Percentiles rank a stretch among this genome's conserved stretches.
These are phyloP conservation scores for Drosophila subquinaria DNA, from an alignment of 2,888 invertebrate species.

Conservation along the genomic window DNA sequence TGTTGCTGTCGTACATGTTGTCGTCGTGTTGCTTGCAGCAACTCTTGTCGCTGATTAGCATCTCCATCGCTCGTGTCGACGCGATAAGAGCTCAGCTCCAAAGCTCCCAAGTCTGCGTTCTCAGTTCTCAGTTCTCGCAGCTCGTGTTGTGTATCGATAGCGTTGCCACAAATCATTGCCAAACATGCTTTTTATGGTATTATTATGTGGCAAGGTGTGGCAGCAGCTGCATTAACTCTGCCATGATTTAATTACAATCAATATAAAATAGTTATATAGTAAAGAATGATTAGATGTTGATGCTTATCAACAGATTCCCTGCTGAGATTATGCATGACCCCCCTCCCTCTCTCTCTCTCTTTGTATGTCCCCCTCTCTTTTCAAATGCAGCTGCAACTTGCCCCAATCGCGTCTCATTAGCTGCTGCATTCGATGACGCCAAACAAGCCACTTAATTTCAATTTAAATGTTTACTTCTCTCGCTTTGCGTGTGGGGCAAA, in stretches of 20 bases:
- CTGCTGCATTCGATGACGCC: constrained; percentile 77
- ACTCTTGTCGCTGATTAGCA: constrained; percentile 70
- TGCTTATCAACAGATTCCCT: constrained; percentile 35
- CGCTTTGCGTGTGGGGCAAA: constrained; percentile 79
- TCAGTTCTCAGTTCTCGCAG: constrained; percentile 8
- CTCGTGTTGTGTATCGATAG: constrained; percentile 23
- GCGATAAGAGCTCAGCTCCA: constrained; percentile 57
- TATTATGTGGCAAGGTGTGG: constrained; percentile 55
- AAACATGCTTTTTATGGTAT: constrained; percentile 66
- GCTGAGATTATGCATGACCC: constrained; percentile 49
- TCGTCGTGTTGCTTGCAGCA: constrained; percentile 57
- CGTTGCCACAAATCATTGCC: constrained; percentile 77
- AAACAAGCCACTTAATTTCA: constrained; percentile 81
- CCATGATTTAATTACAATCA: constrained; percentile 17
- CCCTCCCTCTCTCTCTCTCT: background rate
- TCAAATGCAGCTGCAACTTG: constrained; percentile 10
- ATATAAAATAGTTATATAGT: constrained; percentile 2
- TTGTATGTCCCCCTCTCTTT: background rate
- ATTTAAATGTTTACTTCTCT: constrained; percentile 81
- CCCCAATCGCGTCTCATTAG: constrained; percentile 66
- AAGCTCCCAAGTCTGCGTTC: constrained; percentile 8
- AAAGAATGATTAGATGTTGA: constrained; percentile 9
- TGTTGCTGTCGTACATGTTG: constrained; percentile 61
- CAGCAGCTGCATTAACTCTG: constrained; percentile 22
- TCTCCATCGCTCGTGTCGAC: constrained; percentile 67